A percentile compares a stretch with the other conserved stretches of the same genome.
phyloP scores from a whole-genome alignment of 2,797 vertebrate genomes.

The Zalophus californianus region DNA sequence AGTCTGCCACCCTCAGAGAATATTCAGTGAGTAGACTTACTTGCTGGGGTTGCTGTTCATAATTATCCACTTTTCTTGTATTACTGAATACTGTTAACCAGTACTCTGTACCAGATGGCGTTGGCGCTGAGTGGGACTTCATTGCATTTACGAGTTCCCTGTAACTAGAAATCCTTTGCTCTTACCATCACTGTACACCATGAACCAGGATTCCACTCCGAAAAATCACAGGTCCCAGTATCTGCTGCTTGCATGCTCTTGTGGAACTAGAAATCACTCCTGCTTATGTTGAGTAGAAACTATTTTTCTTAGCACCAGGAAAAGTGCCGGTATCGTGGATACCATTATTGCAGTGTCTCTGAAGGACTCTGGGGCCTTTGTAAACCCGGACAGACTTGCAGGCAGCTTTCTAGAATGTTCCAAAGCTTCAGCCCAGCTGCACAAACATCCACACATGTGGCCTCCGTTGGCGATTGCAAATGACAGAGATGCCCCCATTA shows the following conservation, averaged over 20 bases:
- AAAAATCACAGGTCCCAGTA: neutral
- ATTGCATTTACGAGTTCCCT: fast-evolving
- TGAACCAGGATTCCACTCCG: neutral
- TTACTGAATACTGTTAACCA: neutral
- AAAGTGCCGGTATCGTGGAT: neutral
- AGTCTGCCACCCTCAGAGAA: fast-evolving
- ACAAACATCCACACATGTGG: neutral
- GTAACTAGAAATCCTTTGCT: too few species aligned
- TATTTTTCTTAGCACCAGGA: too few species aligned
- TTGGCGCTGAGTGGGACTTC: neutral
- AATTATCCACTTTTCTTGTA: too few species aligned
- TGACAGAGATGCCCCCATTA: fast-evolving
- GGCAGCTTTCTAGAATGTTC: neutral
- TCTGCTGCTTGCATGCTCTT: fast-evolving
- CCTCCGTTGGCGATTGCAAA: neutral
- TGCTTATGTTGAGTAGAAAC: neutral
- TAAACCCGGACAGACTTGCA: fast-evolving
- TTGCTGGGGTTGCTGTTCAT: too few species aligned
- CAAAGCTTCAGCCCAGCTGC: too few species aligned
- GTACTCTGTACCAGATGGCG: neutral
- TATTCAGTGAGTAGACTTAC: fast-evolving
- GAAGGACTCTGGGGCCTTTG: neutral
- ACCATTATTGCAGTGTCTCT: neutral
- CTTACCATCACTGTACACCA: too few species aligned
- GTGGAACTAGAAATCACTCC: too few species aligned